Percentiles rank a stretch among this genome's conserved stretches.
These are phyloP conservation scores for Mus caroli DNA, from an alignment of 2,797 vertebrate species.

Conservation along the genomic window DNA sequence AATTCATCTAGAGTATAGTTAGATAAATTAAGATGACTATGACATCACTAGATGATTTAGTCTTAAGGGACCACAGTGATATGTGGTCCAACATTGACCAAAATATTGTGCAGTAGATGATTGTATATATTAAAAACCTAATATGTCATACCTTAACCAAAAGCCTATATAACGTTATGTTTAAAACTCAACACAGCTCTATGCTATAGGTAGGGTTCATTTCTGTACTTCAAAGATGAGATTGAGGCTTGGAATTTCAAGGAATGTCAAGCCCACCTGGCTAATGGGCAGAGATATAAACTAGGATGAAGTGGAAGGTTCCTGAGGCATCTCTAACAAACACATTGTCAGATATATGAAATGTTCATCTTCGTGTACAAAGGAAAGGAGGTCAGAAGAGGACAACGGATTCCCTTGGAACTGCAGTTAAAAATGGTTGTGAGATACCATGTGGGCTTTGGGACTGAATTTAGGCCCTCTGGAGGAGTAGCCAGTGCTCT, in stretches of 20 bases:
- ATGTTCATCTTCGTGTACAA: neutral
- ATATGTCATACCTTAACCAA: neutral
- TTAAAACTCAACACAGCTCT: conserved; percentile 14
- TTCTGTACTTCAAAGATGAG: neutral
- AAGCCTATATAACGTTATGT: neutral
- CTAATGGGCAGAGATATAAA: neutral
- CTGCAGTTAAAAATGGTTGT: neutral
- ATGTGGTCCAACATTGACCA: neutral
- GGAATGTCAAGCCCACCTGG: neutral
- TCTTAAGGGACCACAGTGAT: neutral
- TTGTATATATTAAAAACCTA: neutral
- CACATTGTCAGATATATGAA: neutral
- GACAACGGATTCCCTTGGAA: neutral
- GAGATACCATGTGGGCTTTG: neutral
- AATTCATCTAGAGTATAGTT: neutral
- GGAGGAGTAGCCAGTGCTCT: neutral
- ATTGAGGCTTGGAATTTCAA: neutral
- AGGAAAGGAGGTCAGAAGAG: neutral
- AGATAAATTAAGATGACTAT: neutral
- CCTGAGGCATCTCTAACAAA: neutral
- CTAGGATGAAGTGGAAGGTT: neutral
- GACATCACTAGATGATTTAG: neutral
- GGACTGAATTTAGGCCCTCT: neutral
- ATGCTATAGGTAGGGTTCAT: neutral
- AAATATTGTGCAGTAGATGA: neutral